Percentiles rank a stretch among this genome's conserved stretches.
Conservation (phyloP, 2,797 vertebrate genomes). For the Enteromius treurensis region DNA sequence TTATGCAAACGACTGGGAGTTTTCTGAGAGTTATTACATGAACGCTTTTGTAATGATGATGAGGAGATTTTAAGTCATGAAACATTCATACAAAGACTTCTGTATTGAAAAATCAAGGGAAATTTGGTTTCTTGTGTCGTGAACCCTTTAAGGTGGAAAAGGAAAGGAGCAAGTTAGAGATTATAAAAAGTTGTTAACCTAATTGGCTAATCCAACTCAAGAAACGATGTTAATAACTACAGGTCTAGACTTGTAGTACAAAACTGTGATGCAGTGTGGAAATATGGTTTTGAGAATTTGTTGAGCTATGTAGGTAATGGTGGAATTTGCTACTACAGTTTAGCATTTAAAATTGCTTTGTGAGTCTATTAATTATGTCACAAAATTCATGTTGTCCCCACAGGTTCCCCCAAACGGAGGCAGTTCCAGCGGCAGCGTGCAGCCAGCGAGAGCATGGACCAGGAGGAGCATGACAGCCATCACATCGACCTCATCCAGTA, state of each 20-base stretch:
- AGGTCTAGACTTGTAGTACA: not conserved
- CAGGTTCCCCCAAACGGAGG: constrained; percentile 94
- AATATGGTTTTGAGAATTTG: not conserved
- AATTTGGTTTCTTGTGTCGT: too few species aligned
- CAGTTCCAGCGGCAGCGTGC: constrained; percentile 96
- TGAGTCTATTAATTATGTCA: not conserved
- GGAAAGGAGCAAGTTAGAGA: not conserved
- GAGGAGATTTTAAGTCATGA: too few species aligned
- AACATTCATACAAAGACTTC: too few species aligned
- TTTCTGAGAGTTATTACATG: too few species aligned
- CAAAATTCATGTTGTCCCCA: not conserved
- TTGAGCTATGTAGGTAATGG: not conserved
- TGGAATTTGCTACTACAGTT: not conserved
- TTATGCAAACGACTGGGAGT: too few species aligned
- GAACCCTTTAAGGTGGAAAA: not conserved
- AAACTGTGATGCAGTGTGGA: not conserved
- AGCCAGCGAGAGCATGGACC: constrained; percentile 96
- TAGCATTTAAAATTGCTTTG: not conserved
- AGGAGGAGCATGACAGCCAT: constrained; percentile 83
- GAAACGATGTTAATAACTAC: not conserved
- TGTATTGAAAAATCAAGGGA: too few species aligned
- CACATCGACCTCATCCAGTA: constrained; percentile 93
- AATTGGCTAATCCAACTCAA: not conserved
- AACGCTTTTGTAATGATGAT: too few species aligned
- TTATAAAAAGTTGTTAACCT: not conserved